Conservation (phyloP, 2,888 invertebrate genomes). For the Athalia circularis region DNA sequence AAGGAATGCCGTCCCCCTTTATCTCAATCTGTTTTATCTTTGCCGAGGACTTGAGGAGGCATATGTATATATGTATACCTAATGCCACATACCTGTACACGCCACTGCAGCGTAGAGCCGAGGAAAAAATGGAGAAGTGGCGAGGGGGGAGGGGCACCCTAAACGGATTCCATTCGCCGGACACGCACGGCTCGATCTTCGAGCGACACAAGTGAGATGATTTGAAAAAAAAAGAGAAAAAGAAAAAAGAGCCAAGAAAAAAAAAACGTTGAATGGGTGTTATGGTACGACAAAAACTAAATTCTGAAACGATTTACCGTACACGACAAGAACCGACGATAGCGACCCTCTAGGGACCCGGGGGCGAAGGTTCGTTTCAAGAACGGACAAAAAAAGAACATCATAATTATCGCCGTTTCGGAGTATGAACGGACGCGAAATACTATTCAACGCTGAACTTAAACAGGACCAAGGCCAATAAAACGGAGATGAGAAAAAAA, state of each 20-base stretch:
- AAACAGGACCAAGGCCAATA: neutral
- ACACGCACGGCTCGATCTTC: neutral
- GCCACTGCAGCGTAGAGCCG: too few relatives aligned
- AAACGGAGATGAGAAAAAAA: neutral
- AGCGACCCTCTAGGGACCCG: neutral
- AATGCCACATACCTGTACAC: slow-evolving; percentile 3
- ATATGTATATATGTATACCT: neutral
- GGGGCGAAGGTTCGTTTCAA: neutral
- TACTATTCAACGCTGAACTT: neutral
- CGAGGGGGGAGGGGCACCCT: neutral
- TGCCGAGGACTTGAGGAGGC: neutral
- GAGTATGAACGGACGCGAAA: slow-evolving; percentile 2
- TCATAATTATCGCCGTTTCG: neutral
- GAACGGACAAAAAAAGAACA: neutral
- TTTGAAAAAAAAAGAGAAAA: neutral
- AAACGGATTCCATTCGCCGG: neutral
- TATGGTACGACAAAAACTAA: too few relatives aligned
- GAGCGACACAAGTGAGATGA: neutral
- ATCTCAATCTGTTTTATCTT: slow-evolving; percentile 37
- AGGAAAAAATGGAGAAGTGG: too few relatives aligned
- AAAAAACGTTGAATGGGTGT: slow-evolving; percentile 1
- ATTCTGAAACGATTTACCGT: neutral
- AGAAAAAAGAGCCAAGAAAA: too few relatives aligned
- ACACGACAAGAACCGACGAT: slow-evolving; percentile 10
- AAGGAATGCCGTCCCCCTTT: slow-evolving; percentile 25